These are phyloP conservation scores for Sarcophilus harrisii DNA, from an alignment of 2,797 vertebrate genomes.

Conservation along the genomic window DNA sequence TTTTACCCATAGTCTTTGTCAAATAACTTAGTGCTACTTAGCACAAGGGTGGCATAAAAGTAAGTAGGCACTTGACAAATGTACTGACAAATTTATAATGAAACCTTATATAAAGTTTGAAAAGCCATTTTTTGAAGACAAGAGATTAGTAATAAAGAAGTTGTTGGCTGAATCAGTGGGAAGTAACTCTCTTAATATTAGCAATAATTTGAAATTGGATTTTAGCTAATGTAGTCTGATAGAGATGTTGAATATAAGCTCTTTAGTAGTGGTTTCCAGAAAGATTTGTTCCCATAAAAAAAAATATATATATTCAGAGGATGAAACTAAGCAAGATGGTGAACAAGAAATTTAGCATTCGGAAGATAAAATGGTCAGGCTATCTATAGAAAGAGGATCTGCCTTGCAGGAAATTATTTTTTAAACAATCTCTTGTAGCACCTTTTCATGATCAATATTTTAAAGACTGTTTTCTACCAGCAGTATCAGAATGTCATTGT, in stretches of 20 bases:
- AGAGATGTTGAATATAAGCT: background rate
- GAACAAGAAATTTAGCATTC: background rate
- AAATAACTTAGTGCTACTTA: background rate
- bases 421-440: no score
- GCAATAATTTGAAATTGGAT: background rate
- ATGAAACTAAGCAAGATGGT: background rate
- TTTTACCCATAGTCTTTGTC: background rate
- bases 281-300: no score
- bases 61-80: background rate
- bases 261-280: background rate
- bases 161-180: background rate
- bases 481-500: background rate
- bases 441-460: background rate
- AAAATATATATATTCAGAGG: no score
- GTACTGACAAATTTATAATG: background rate
- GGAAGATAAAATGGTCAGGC: background rate
- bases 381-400: background rate
- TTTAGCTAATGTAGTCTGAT: background rate
- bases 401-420: background rate
- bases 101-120: background rate
- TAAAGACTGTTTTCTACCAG: background rate
- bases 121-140: background rate
- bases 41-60: background rate
- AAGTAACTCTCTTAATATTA: background rate
- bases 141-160: background rate